These are phyloP conservation scores for Dryoscopus gambensis DNA, from an alignment of 2,113 vertebrate genomes.

Conservation along the genomic window DNA sequence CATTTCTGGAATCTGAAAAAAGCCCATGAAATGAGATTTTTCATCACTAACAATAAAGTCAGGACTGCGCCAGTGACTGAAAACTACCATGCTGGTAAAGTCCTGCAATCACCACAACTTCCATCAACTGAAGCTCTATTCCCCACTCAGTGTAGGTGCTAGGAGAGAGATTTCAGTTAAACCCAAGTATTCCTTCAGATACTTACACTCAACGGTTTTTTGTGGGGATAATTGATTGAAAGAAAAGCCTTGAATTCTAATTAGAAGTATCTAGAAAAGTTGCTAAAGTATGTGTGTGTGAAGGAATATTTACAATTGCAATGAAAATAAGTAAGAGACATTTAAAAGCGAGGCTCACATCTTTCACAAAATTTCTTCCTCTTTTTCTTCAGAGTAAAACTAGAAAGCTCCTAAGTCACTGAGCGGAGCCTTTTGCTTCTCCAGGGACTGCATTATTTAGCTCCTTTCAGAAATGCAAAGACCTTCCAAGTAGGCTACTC, in stretches of 20 bases:
- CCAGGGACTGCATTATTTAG: background rate
- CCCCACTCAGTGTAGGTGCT: background rate
- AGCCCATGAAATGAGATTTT: background rate
- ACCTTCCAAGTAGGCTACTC: background rate
- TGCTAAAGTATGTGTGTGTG: background rate
- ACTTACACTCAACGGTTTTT: background rate
- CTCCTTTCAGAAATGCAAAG: background rate
- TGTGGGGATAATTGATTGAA: background rate
- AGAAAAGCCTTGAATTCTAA: background rate
- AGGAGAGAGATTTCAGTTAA: background rate
- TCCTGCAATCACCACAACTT: background rate
- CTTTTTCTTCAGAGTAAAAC: background rate
- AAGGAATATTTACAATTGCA: background rate
- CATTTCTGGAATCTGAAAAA: background rate
- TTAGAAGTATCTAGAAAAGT: background rate
- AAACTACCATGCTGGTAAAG: background rate
- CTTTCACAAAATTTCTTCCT: background rate
- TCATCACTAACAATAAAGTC: background rate
- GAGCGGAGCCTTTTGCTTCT: background rate
- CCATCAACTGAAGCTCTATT: background rate
- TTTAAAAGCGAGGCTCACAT: background rate
- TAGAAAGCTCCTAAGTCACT: background rate
- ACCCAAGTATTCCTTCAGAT: background rate
- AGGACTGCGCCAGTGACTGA: background rate
- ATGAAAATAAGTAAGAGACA: background rate